phyloP scores from a whole-genome alignment of 2,888 invertebrate species.

The Ormyrus nitidulus region DNA sequence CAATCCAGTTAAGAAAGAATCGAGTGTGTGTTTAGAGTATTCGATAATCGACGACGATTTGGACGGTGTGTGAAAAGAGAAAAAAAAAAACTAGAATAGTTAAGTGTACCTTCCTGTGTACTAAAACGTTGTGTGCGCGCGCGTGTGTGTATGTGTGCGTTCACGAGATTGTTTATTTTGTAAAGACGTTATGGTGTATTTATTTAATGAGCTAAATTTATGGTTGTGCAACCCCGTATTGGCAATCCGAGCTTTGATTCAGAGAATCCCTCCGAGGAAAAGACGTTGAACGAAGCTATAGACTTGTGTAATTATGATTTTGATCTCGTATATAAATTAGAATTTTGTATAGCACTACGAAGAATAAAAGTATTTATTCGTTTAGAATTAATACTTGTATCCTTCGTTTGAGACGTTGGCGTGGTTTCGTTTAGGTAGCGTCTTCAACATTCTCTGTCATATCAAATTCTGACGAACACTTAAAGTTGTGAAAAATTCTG shows the following conservation, averaged over 20 bases:
- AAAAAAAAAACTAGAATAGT: constrained; percentile 25
- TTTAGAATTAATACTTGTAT: neutral
- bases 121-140: constrained; percentile 12
- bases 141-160: constrained; percentile 2
- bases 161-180: neutral
- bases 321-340: neutral
- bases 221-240: neutral
- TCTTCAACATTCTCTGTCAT: neutral
- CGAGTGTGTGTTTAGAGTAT: constrained; percentile 6
- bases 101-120: constrained; percentile 51
- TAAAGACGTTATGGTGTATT: constrained; percentile 39
- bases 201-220: constrained; percentile 22
- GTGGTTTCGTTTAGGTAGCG: neutral
- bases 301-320: neutral
- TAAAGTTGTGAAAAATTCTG: constrained; percentile 40
- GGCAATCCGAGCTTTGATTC: constrained; percentile 29
- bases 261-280: neutral
- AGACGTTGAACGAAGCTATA: constrained; percentile 1
- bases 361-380: constrained; percentile 1
- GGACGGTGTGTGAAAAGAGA: neutral
- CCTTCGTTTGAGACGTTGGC: neutral
- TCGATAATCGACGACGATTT: constrained; percentile 15
- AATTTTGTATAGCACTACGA: neutral
- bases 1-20: constrained; percentile 37
- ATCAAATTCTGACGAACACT: constrained; percentile 1